Conservation (phyloP, 1,140 invertebrate genomes). For the Cecropterus lyciades region DNA sequence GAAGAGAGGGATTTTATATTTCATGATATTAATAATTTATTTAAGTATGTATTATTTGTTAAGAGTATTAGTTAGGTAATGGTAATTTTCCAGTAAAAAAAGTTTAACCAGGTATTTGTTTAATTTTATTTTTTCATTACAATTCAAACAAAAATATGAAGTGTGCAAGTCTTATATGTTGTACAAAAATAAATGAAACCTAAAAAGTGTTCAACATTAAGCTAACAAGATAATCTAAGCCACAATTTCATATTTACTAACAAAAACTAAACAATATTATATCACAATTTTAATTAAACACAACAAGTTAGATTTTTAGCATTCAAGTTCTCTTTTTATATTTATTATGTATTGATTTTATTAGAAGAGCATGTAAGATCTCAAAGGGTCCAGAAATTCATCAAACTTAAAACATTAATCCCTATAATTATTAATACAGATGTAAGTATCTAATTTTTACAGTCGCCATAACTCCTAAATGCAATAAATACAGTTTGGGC, state of each 20-base stretch:
- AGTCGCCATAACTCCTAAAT: slow-evolving; percentile 76
- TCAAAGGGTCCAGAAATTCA: slow-evolving; percentile 51
- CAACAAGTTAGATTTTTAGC: slow-evolving; percentile 50
- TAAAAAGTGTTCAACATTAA: slow-evolving; percentile 72
- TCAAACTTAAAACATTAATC: slow-evolving; percentile 59
- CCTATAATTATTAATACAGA: slow-evolving; percentile 55
- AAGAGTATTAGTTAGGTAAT: too few relatives aligned
- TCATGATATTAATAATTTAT: too few relatives aligned
- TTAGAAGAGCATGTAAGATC: slow-evolving; percentile 32
- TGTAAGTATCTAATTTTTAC: slow-evolving; percentile 64
- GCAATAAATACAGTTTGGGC: slow-evolving; percentile 77
- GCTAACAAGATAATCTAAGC: slow-evolving; percentile 74
- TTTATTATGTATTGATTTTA: slow-evolving; percentile 49
- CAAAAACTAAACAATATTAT: slow-evolving; percentile 69
- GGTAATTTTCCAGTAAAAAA: slow-evolving; percentile 4
- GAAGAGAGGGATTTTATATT: too few relatives aligned
- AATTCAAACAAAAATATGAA: slow-evolving; percentile 74
- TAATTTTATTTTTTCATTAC: slow-evolving; percentile 63
- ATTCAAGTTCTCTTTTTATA: slow-evolving; percentile 28
- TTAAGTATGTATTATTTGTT: too few relatives aligned
- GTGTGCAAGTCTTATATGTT: slow-evolving; percentile 72
- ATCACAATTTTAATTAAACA: slow-evolving; percentile 80
- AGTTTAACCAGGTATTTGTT: slow-evolving; percentile 69
- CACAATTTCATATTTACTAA: slow-evolving; percentile 61
- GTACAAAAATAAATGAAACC: slow-evolving; percentile 81